Conservation (phyloP, 2,113 vertebrate genomes). For the Oreotrochilus melanogaster region DNA sequence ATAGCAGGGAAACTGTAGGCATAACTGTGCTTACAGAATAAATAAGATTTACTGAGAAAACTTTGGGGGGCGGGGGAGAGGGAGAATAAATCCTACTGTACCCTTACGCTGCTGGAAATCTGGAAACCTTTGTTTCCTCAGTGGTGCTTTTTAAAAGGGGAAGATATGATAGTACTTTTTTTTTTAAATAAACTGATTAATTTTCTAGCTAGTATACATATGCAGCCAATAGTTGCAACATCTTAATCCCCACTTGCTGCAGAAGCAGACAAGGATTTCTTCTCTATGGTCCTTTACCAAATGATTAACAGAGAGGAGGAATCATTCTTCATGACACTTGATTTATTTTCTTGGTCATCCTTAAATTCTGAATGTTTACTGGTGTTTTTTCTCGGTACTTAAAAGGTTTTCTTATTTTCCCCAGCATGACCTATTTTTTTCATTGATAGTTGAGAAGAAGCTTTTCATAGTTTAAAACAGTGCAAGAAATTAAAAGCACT, state of each 20-base stretch:
- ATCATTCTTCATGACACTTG: rapidly evolving
- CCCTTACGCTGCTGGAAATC: neutral
- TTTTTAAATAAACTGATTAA: rapidly evolving
- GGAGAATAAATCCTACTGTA: neutral
- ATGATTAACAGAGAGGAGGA: neutral
- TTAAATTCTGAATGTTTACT: neutral
- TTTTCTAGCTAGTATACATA: neutral
- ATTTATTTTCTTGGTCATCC: neutral
- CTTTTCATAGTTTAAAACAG: neutral
- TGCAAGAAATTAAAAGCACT: slow-evolving; percentile 35
- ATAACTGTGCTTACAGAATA: neutral
- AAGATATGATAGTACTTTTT: no score
- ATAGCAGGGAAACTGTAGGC: neutral
- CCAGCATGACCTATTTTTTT: neutral
- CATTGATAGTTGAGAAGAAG: neutral
- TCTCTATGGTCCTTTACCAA: rapidly evolving
- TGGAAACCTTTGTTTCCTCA: no score
- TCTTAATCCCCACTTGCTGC: neutral
- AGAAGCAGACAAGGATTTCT: neutral
- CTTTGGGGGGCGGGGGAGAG: no score
- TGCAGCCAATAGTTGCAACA: neutral
- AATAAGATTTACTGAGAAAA: neutral
- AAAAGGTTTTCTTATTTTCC: neutral
- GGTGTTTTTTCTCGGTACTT: neutral
- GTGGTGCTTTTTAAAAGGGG: no score